phyloP scores from a whole-genome alignment of 2,113 vertebrate genomes.

The Nannospalax galili region DNA sequence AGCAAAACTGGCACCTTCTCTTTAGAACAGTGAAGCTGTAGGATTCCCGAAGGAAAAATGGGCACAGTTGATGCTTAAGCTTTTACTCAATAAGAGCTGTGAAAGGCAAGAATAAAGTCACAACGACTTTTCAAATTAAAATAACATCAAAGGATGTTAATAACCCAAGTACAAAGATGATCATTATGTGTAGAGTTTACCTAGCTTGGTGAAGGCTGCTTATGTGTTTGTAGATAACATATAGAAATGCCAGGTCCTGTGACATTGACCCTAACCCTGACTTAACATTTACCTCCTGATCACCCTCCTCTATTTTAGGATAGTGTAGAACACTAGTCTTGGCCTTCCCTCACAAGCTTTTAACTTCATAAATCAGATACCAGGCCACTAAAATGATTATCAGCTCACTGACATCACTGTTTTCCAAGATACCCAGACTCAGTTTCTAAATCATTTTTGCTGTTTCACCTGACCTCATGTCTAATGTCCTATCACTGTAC shows the following conservation, averaged over 20 bases:
- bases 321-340: background rate
- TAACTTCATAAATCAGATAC: background rate
- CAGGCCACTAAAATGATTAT: background rate
- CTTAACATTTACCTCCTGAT: background rate
- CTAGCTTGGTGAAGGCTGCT: background rate
- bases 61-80: background rate
- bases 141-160: constrained; percentile 18
- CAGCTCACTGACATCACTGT: background rate
- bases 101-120: constrained; percentile 53
- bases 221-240: background rate
- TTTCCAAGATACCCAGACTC: background rate
- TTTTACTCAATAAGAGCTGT: constrained; percentile 1
- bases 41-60: constrained; percentile 26
- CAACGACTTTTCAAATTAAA: constrained; percentile 40
- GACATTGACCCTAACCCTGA: background rate
- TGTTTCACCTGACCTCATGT: background rate
- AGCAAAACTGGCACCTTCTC: constrained; percentile 52
- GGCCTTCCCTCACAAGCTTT: background rate
- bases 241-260: background rate
- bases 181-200: background rate
- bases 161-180: background rate
- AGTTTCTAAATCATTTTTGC: background rate
- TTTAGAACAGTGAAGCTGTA: constrained; percentile 17
- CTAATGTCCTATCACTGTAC: background rate
- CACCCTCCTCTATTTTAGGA: background rate